These are phyloP conservation scores for Junonia oenone DNA, from an alignment of 2,888 invertebrate genomes.

Conservation along the genomic window DNA sequence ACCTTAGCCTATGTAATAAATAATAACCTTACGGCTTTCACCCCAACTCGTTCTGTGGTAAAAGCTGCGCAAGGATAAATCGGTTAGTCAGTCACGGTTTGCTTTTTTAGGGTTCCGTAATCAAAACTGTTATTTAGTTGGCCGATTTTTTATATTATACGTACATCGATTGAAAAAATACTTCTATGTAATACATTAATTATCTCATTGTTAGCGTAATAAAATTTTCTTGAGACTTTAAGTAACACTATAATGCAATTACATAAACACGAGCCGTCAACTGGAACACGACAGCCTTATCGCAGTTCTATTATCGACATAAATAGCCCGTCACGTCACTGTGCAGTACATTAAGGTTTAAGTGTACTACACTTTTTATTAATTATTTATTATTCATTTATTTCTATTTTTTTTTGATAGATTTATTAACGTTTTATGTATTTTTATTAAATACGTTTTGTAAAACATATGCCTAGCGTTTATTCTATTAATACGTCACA, in stretches of 20 bases:
- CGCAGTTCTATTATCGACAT: constrained; percentile 21
- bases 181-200: not conserved
- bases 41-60: too few relatives aligned
- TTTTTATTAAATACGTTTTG: too few relatives aligned
- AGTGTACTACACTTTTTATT: not conserved
- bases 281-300: constrained; percentile 17
- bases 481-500: not conserved
- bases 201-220: constrained; percentile 5
- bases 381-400: not conserved
- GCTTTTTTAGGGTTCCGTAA: too few relatives aligned
- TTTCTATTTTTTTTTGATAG: not conserved
- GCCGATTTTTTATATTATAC: too few relatives aligned
- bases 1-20: too few relatives aligned
- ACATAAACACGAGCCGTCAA: constrained; percentile 19
- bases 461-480: too few relatives aligned
- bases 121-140: too few relatives aligned
- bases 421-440: too few relatives aligned
- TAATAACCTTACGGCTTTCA: too few relatives aligned
- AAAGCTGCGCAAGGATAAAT: too few relatives aligned
- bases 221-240: constrained; percentile 17
- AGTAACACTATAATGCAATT: constrained; percentile 20
- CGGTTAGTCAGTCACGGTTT: too few relatives aligned
- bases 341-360: constrained; percentile 17
- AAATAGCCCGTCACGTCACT: constrained; percentile 23
- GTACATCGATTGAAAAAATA: too few relatives aligned